phyloP scores from a whole-genome alignment of 1,140 invertebrate species.

The Atta texana region DNA sequence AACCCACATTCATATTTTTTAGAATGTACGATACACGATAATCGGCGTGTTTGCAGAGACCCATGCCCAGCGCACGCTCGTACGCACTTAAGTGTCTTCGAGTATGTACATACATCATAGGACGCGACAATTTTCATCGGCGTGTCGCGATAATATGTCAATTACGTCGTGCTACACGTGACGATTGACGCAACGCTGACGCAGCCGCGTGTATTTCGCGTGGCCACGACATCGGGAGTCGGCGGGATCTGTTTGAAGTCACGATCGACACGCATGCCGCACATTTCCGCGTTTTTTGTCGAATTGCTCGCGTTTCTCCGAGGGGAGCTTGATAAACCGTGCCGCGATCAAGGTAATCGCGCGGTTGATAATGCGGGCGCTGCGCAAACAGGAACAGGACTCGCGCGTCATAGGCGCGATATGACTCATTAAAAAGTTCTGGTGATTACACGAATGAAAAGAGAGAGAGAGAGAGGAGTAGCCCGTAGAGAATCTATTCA shows the following conservation, averaged over 20 bases:
- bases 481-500: not conserved
- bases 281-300: conserved; percentile 15
- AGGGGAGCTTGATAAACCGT: not conserved
- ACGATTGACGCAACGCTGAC: conserved; percentile 57
- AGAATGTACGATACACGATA: not conserved
- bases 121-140: conserved; percentile 49
- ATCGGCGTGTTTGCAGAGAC: conserved; percentile 3
- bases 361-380: conserved; percentile 73
- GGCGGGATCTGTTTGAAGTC: conserved; percentile 40
- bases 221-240: not conserved
- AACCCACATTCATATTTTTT: too few relatives aligned
- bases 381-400: conserved; percentile 63
- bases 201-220: conserved; percentile 34
- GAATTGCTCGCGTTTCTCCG: not conserved
- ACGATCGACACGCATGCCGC: not conserved
- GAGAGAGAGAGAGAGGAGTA: too few relatives aligned
- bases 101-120: not conserved
- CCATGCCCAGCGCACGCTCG: not conserved
- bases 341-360: conserved; percentile 76
- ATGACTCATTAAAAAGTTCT: conserved; percentile 53
- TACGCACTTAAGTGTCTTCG: not conserved
- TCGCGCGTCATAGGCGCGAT: conserved; percentile 62
- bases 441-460: not conserved
- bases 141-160: conserved; percentile 58
- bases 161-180: conserved; percentile 58